Base-by-base conservation (phyloP, 2,113 vertebrate genomes). In the Ctenomys sociabilis region DNA sequence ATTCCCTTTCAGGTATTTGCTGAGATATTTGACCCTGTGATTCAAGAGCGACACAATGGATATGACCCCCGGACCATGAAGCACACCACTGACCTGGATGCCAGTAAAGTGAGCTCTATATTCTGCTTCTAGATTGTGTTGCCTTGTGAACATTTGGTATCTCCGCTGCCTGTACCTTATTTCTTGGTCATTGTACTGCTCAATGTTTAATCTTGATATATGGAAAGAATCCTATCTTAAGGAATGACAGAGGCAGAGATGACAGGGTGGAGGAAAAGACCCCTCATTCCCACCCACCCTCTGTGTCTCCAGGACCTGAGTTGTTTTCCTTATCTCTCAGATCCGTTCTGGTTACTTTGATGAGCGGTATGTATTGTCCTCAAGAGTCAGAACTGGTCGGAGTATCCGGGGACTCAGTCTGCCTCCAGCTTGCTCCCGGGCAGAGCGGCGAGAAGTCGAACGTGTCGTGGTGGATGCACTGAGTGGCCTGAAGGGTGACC, bases 31-130 rank as follows among this genome's bases (percentile, higher is more conserved):
- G 98, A 99, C 97, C 99, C 99, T 0, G 98, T 99, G 97, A 99
- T 99, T 93, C 99, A 98, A 98, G 99, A 99, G 92, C 98, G 99
- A 81, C 99, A 99, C 98, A 99, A 99, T 0, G 99, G 99, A 49
- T 99, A 99, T 82, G 98, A 99, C 93, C 99, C 99, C 17, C 91
- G 63, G n/a, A 98, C 64, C 85, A 99, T 99, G 99, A 99, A 98
- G 63, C 99, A 99, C 45, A 86, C 97, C 94, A 99, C 99, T 17
- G 99, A 99, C 96, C 98, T 99, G 97, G 99, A 99, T 0, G 87
- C 99, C 96, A 98, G 98, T 97, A 99, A 99, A 99, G 99, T 99
- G 97, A 5, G 88, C 68, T 35, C 26, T 12, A 85, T 75, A 85
- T 68, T 63, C 78, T 68, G 49, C 61, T 86, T 97, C 52, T 35